Percentiles rank a stretch among this genome's conserved stretches.
These are phyloP conservation scores for Neodontobutis hainanensis DNA, from an alignment of 2,113 vertebrate species.

Conservation along the genomic window DNA sequence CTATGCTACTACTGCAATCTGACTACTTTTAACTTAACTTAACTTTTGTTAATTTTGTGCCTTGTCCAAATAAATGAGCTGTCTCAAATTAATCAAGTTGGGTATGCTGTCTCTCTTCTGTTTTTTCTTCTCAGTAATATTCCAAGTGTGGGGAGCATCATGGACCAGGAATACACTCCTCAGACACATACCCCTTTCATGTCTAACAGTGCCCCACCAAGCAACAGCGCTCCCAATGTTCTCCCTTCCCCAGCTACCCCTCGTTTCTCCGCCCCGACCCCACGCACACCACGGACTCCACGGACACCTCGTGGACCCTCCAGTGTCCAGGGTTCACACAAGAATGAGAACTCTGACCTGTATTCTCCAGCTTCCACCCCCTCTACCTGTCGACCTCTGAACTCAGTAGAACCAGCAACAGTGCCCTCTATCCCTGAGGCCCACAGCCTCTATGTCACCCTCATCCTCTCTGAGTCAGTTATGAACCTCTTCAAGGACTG, in stretches of 20 bases:
- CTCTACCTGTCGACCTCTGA: conserved; percentile 93
- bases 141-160: conserved; percentile 86
- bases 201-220: conserved; percentile 93
- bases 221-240: conserved; percentile 91
- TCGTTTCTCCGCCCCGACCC: conserved; percentile 91
- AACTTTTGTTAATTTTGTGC: conserved; percentile 31
- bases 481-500: conserved; percentile 99
- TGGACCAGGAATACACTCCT: conserved; percentile 97
- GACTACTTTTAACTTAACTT: no score
- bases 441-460: conserved; percentile 97
- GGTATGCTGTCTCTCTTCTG: conserved; percentile 10
- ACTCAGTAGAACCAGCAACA: conserved; percentile 95
- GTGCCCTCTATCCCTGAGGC: conserved; percentile 96
- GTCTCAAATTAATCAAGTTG: conserved; percentile 22
- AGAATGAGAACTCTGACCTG: conserved; percentile 95
- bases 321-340: conserved; percentile 94
- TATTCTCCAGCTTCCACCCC: conserved; percentile 97
- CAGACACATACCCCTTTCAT: conserved; percentile 95
- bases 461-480: conserved; percentile 97
- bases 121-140: conserved; percentile 70
- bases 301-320: conserved; percentile 93
- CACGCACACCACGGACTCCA: conserved; percentile 92
- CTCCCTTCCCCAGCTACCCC: conserved; percentile 96
- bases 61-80: conserved; percentile 37
- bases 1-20: conserved; percentile 16